Evolutionary conservation across 1,140 invertebrate species (phyloP).

Genomic region (Asobara japonica): DNA sequence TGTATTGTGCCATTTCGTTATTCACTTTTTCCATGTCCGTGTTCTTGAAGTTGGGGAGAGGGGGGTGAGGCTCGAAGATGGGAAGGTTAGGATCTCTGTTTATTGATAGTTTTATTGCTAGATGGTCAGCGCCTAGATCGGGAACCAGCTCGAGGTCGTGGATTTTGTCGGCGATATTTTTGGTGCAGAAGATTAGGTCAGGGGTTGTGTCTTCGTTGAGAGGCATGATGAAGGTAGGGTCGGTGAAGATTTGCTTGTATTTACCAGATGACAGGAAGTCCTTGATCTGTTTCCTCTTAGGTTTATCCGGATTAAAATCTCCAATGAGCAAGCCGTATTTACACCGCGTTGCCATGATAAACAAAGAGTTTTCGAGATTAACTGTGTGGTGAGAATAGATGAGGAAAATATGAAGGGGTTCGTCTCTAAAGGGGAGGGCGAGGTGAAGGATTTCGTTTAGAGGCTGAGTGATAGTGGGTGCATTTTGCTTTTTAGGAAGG

Average conservation of each 20-base stretch:
- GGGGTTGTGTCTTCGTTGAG: constrained; percentile 15
- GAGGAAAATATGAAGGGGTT: no score
- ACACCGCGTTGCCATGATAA: no score
- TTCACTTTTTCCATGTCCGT: neutral
- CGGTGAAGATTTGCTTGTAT: neutral
- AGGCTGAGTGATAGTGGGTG: neutral
- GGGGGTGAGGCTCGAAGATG: neutral
- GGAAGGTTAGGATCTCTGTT: neutral
- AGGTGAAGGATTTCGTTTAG: neutral
- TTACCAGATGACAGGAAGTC: no score
- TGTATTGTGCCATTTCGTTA: neutral
- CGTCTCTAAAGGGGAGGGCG: neutral
- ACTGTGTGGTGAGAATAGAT: no score
- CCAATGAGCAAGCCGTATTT: neutral
- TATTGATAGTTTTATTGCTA: neutral
- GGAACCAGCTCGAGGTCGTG: neutral
- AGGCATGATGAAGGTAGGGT: constrained; percentile 16
- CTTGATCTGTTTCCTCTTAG: neutral
- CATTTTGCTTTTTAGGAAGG: neutral
- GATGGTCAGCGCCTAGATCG: constrained; percentile 15
- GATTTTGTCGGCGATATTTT: constrained; percentile 7
- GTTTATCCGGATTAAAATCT: neutral
- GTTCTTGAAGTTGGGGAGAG: constrained; percentile 10
- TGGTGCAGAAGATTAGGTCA: constrained; percentile 17
- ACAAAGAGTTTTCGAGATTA: no score